phyloP scores from a whole-genome alignment of 2,797 vertebrate genomes.

The Lacerta viridis region DNA sequence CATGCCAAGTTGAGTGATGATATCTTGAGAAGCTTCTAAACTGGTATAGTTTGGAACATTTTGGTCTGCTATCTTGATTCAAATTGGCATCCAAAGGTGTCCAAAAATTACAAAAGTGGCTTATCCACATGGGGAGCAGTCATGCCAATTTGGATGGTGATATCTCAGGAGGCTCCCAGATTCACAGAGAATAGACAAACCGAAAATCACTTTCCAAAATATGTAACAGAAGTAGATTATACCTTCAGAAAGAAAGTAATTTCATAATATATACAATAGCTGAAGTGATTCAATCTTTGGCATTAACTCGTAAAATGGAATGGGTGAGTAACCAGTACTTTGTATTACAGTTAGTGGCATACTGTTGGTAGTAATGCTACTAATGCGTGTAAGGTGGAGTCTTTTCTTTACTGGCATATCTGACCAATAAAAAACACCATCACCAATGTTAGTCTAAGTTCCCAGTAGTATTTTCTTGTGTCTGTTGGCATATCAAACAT shows the following conservation, averaged over 20 bases:
- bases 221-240: neutral
- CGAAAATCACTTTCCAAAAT: too few relatives aligned
- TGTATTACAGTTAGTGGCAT: neutral
- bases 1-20: too few relatives aligned
- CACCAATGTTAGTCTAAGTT: neutral
- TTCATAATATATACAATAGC: neutral
- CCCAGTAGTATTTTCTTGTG: neutral
- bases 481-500: neutral
- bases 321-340: neutral
- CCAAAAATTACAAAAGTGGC: too few relatives aligned
- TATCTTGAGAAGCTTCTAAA: too few relatives aligned
- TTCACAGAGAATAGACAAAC: too few relatives aligned
- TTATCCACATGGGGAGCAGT: too few relatives aligned
- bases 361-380: neutral
- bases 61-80: too few relatives aligned
- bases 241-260: neutral
- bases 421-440: neutral
- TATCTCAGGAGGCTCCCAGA: too few relatives aligned
- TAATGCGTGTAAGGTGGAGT: neutral
- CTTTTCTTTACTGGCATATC: neutral
- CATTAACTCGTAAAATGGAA: neutral
- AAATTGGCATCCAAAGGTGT: too few relatives aligned
- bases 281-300: neutral
- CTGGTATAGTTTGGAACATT: too few relatives aligned
- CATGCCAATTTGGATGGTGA: too few relatives aligned